Evolutionary conservation across 2,113 vertebrate genomes (phyloP).

Genomic region (Coturnix japonica): DNA sequence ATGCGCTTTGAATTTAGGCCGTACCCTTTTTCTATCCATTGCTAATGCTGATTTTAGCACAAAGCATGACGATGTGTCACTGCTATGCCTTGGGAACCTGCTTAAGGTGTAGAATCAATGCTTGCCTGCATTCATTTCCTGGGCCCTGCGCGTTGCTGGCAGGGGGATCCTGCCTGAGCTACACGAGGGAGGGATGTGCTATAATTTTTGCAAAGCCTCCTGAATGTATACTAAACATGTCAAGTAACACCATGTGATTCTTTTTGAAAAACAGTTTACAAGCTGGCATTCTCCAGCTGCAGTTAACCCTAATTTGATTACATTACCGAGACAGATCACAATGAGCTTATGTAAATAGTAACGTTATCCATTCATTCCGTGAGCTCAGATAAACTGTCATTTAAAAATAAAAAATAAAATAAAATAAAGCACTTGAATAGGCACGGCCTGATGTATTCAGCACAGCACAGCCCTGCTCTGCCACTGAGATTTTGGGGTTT

Average conservation of each 20-base stretch:
- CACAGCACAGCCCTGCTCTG: background rate
- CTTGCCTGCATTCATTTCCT: background rate
- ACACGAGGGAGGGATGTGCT: slow-evolving; percentile 26
- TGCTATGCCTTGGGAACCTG: background rate
- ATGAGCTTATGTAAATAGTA: slow-evolving; percentile 67
- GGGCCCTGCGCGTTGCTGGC: background rate
- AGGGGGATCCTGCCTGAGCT: background rate
- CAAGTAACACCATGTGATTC: slow-evolving; percentile 67
- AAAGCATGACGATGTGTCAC: slow-evolving; percentile 5
- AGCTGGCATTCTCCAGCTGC: slow-evolving; percentile 68
- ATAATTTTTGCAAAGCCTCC: slow-evolving; percentile 39
- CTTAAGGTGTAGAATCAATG: background rate
- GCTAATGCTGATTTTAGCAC: slow-evolving; percentile 16
- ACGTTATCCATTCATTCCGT: slow-evolving; percentile 43
- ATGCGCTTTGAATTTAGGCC: background rate
- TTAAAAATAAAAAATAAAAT: background rate
- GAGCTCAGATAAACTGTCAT: slow-evolving; percentile 56
- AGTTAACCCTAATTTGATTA: slow-evolving; percentile 65
- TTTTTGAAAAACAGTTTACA: slow-evolving; percentile 67
- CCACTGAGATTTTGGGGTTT: background rate
- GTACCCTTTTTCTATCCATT: background rate
- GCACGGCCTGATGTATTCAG: background rate
- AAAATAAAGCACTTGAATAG: background rate
- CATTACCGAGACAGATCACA: slow-evolving; percentile 64
- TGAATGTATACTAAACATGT: slow-evolving; percentile 44